Base-by-base conservation (phyloP, 2,113 vertebrate species). In the Pimephales promelas region DNA sequence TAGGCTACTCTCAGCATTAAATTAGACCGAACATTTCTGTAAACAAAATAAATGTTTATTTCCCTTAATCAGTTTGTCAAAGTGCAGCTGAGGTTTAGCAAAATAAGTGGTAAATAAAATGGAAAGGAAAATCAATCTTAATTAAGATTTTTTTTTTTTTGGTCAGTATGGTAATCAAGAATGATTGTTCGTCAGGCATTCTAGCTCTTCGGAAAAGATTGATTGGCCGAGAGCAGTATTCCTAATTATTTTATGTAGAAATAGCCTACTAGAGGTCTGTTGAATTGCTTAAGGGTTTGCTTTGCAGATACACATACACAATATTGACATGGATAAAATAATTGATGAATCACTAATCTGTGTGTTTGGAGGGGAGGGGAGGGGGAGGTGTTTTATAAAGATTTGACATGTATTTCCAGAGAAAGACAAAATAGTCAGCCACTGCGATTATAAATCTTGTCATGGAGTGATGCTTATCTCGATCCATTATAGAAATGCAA, bases 161-260 rank as follows among this genome's bases (percentile, higher is more conserved):
- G 59, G 77, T 52, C 34, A 56, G 36, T n/a, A n/a, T n/a, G n/a
- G n/a, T 87, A 81, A 84, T 87, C 49, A 76, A 87, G 70, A 84
- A 22, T 13, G 56, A 81, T 84, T 72, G 62, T 71, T 83, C 47
- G 34, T 47, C 28, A 43, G 64, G 45, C 79, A 28, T 82, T 82
- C 43, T 70, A 70, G 22, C 36, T 61, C 66, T 81, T 64, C 57
- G 52, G 57, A 31, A 18, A 62, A 80, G 79, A 85, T 83, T 75
- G 74, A 77, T 83, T 76, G 26, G 59, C 43, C 26, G 1, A 49
- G 71, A 76, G 52, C 57, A 43, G 64, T 11, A 66, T 79, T 77
- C 66, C 62, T 87, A 88, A 88, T 84, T 84, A 64, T 85, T 87
- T 85, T 83, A 28, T 59, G 72, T 26, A 71, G 43, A 85, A 82